These are phyloP conservation scores for Pavo muticus DNA, from an alignment of 2,113 vertebrate species.

Conservation along the genomic window DNA sequence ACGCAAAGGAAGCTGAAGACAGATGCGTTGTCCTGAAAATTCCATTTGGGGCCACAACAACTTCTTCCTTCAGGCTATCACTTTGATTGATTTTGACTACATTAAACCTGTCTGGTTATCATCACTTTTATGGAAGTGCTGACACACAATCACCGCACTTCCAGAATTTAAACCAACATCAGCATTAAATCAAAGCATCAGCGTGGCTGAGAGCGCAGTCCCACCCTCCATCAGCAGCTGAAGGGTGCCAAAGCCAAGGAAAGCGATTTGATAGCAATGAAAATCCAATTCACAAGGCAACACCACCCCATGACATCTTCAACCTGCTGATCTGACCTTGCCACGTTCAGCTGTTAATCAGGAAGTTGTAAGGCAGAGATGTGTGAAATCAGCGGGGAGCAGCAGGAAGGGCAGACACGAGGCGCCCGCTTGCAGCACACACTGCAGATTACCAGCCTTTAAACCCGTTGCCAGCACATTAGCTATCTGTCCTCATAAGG, in stretches of 20 bases:
- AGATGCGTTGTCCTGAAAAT: neutral
- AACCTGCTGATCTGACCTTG: no score
- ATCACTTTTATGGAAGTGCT: fast-evolving
- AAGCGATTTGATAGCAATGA: neutral
- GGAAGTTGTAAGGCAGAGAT: fast-evolving
- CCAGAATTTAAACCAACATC: neutral
- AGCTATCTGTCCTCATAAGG: neutral
- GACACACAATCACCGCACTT: fast-evolving
- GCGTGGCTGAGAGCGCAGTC: neutral
- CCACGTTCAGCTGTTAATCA: fast-evolving
- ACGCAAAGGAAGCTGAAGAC: fast-evolving
- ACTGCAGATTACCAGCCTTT: fast-evolving
- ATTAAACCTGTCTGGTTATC: neutral
- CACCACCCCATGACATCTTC: neutral
- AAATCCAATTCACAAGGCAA: fast-evolving
- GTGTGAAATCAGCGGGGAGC: neutral
- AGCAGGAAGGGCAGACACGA: neutral
- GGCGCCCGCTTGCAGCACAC: neutral
- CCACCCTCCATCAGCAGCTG: fast-evolving
- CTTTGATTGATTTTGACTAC: neutral
- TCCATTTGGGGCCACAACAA: neutral
- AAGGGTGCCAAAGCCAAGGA: neutral
- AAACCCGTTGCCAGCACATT: fast-evolving
- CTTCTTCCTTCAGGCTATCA: neutral
- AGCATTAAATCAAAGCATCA: neutral